Evolutionary conservation across 2,888 invertebrate species (phyloP).

Genomic region (Drosophila demipolita): DNA sequence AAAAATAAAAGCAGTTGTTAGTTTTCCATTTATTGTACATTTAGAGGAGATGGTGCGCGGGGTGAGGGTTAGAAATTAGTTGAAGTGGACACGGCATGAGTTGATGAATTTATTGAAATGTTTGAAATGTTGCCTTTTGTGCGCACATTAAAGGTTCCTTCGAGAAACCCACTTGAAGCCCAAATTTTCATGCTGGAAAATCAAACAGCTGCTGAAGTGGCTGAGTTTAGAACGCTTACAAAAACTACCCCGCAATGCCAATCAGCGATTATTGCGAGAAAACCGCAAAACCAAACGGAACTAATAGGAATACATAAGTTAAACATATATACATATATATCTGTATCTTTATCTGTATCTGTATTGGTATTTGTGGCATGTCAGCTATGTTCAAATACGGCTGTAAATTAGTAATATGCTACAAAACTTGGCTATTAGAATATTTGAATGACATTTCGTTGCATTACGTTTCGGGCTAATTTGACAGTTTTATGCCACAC

Average conservation of each 20-base stretch:
- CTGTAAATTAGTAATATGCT: constrained; percentile 68
- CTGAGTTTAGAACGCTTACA: constrained; percentile 8
- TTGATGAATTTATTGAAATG: constrained; percentile 78
- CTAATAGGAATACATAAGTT: neutral
- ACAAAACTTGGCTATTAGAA: constrained; percentile 61
- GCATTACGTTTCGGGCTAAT: constrained; percentile 61
- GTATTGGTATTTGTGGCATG: constrained; percentile 34
- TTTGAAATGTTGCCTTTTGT: constrained; percentile 49
- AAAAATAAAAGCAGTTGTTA: constrained; percentile 69
- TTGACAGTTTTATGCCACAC: constrained; percentile 75
- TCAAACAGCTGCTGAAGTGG: constrained; percentile 71
- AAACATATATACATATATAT: neutral
- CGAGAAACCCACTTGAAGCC: constrained; percentile 34
- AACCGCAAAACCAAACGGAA: constrained; percentile 32
- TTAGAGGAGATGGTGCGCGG: constrained; percentile 40
- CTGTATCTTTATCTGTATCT: neutral
- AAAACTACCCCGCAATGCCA: constrained; percentile 48
- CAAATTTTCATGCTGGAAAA: constrained; percentile 58
- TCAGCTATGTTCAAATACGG: constrained; percentile 39
- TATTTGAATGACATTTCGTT: constrained; percentile 55
- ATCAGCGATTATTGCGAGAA: constrained; percentile 23
- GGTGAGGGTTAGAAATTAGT: constrained; percentile 61
- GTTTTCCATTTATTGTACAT: constrained; percentile 76
- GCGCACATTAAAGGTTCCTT: constrained; percentile 9
- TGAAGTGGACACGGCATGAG: constrained; percentile 67